Percentiles rank a stretch among this genome's conserved stretches.
These are phyloP conservation scores for Plebejus anna DNA, from an alignment of 2,888 invertebrate species.

Conservation along the genomic window DNA sequence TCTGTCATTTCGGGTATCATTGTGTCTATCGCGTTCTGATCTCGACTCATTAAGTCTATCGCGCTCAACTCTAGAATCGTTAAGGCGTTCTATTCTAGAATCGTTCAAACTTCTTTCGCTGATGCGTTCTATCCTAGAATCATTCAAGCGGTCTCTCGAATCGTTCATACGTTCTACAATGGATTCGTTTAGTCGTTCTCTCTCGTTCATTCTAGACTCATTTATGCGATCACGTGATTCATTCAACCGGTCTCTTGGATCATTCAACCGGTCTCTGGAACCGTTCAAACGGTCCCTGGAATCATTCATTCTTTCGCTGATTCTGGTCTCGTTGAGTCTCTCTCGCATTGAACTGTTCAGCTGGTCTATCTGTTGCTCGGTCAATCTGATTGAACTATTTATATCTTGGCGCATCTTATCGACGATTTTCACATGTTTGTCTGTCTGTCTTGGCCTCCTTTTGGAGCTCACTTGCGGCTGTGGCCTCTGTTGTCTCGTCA, in stretches of 20 bases:
- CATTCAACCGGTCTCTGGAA: slow-evolving; percentile 48
- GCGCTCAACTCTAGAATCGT: slow-evolving; percentile 39
- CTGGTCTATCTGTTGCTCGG: slow-evolving; percentile 52
- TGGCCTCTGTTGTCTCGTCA: slow-evolving; percentile 67
- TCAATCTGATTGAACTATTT: slow-evolving; percentile 47
- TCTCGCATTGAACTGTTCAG: slow-evolving; percentile 47
- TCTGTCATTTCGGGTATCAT: slow-evolving; percentile 45
- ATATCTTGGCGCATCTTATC: slow-evolving; percentile 56
- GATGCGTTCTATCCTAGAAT: slow-evolving; percentile 40
- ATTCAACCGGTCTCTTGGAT: slow-evolving; percentile 44
- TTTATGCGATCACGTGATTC: slow-evolving; percentile 45
- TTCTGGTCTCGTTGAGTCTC: slow-evolving; percentile 48
- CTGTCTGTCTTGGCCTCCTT: slow-evolving; percentile 56
- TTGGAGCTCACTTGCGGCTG: slow-evolving; percentile 70
- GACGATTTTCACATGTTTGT: slow-evolving; percentile 56
- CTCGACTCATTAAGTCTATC: slow-evolving; percentile 36
- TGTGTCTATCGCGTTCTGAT: slow-evolving; percentile 35
- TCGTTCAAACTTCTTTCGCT: slow-evolving; percentile 36
- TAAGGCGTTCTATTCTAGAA: slow-evolving; percentile 39
- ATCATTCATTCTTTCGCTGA: slow-evolving; percentile 52
- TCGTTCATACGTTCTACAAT: slow-evolving; percentile 37
- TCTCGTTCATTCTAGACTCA: slow-evolving; percentile 39
- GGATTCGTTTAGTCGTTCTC: slow-evolving; percentile 42
- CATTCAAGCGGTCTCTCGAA: slow-evolving; percentile 46
- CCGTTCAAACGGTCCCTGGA: slow-evolving; percentile 42